Base-by-base conservation (phyloP, 1,140 invertebrate genomes). In the Zaprionus gabonicus region DNA sequence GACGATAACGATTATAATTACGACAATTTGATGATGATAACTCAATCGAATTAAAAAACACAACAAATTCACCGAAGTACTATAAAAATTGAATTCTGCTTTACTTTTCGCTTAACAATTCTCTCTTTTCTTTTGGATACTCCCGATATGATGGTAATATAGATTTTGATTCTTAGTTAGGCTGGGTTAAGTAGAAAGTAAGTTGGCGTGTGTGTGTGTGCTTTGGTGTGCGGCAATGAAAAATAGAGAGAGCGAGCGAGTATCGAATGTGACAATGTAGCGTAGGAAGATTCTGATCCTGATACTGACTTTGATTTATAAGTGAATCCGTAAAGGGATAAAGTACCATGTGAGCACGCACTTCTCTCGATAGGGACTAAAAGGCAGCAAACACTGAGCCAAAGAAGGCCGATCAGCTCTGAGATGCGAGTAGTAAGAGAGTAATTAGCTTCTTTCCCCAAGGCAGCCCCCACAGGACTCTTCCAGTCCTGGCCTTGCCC, bases 11-110 rank as follows among this genome's bases (percentile, higher is more conserved):
- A 25, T 20, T 56, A 69, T 55, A 10, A 53, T 56, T 41, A 58
- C 57, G 53, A 51, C 34, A 63, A 49, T 65, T 44, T 53, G 20
- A 58, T 15, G 23, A 17, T 23, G 38, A 60, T 23, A 25, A 41
- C 62, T 44, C 63, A 46, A 66, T 23, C 13, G 76, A 66, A 69
- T 27, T 53, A 59, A 63, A 49, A 9, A 68, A 17, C 23, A 56
- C 31, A 77, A 72, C 57, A 56, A 49, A n/a, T 58, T 38, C 34
- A 38, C 7, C 63, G 68, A 78, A 41, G 38, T 74, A 65, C 44
- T 68, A 63, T 23, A 80, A 76, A 87, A 91, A 36, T 25, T 4
- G 17, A 20, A 13, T 28, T 56, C 27, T 44, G 4, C 31, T 13
- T 25, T 10, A 56, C n/a, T 56, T 34, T 56, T 56, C 13, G 27